Base-by-base conservation (phyloP, 2,888 invertebrate genomes). In the Ryuthela nishihirai region DNA sequence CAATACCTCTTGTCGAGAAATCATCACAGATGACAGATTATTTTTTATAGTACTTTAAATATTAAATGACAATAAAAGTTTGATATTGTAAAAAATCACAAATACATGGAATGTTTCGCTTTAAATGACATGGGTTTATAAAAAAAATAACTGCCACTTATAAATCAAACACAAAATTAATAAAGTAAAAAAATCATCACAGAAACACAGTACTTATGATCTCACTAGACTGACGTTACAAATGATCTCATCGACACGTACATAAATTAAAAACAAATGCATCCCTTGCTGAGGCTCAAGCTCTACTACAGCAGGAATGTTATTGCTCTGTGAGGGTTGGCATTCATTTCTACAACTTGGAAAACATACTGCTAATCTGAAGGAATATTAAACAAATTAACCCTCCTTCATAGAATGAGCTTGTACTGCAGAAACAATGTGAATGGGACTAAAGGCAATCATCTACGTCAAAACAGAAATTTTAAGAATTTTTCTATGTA, bases 21-120 rank as follows among this genome's bases (percentile, higher is more conserved):
- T 24, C 49, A 49, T 49, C 49, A 49, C 49, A 49, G 48, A 49
- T 49, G 49, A 49, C 21, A 42, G 25, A 15, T n/a, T n/a, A 17
- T 20, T 23, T 23, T 40, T 26, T 24, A 42, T 42, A 9, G 34
- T n/a, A 42, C 4, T 49, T 41, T 49, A 49, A 49, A 49, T 42
- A 49, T 49, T 49, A 49, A 49, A 49, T 49, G 41, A 49, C 49
- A 24, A 25, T 41, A 21, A 35, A 42, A 24, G 24, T 12, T n/a
- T 42, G 36, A 21, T 15, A 12, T 43, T 20, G 12, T 20, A 40
- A 47, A 48, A 49, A 49, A 41, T 25, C 34, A 49, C 41, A 49
- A 49, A 24, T 32, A 20, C 20, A 49, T 49, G 49, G 49, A 49
- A 49, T 49, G 49, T 49, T 35, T 26, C 32, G 18, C 23, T 40